Percentiles rank a stretch among this genome's conserved stretches.
Conservation (phyloP, 2,113 vertebrate species). For the Notiomystis cincta region DNA sequence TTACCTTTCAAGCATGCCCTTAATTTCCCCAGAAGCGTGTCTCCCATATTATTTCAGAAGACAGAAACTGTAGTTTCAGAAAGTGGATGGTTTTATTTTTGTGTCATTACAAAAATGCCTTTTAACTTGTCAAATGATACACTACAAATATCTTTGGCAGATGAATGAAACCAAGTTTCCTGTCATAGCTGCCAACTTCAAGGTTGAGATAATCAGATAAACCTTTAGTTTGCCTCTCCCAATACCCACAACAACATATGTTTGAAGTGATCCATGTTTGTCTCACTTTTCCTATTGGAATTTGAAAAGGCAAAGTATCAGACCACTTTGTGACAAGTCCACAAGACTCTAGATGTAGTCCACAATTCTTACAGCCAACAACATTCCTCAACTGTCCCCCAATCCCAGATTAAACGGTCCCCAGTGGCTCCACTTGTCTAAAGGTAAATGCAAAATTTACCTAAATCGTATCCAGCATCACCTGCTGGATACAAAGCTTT, state of each 20-base stretch:
- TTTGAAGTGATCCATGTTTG: neutral
- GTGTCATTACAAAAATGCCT: constrained; percentile 47
- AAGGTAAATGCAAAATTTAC: neutral
- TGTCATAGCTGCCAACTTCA: constrained; percentile 48
- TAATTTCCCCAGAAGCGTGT: neutral
- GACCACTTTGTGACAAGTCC: neutral
- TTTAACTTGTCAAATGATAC: constrained; percentile 32
- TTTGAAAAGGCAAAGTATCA: constrained; percentile 1
- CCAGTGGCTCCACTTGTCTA: neutral
- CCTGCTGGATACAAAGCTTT: neutral
- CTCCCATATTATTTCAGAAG: neutral
- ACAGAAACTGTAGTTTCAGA: neutral
- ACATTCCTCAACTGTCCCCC: neutral
- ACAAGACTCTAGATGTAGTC: neutral
- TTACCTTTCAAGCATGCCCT: neutral
- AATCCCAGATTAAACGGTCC: neutral
- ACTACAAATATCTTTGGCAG: constrained; percentile 48
- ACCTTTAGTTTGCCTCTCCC: constrained; percentile 41
- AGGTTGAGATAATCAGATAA: constrained; percentile 60
- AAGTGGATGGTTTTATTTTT: constrained; percentile 48
- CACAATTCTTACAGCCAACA: neutral
- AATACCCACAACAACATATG: constrained; percentile 24
- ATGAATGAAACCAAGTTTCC: constrained; percentile 54
- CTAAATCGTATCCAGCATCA: neutral
- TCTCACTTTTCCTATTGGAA: neutral